Base-by-base conservation (phyloP, 1,140 invertebrate genomes). In the Vanessa tameamea region DNA sequence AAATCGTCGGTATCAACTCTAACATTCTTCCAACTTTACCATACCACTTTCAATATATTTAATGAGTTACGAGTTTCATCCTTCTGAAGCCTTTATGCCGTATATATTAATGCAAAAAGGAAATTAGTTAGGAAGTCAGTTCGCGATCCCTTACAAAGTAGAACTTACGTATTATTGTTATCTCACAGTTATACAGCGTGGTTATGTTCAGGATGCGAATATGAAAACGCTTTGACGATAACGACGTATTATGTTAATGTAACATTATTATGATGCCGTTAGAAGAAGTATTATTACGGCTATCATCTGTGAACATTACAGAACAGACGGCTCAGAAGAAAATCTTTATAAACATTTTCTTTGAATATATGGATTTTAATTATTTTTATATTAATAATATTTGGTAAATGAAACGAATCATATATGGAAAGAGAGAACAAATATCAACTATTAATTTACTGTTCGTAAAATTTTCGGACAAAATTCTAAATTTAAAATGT, bases 121-220 rank as follows among this genome's bases (percentile, higher is more conserved):
- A 78, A 74, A 72, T 78, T 75, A 78, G 72, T 59, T 68, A 74
- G 53, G 68, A 78, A 75, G 68, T 74, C 64, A 68, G 57, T 57
- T 63, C 48, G 31, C 67, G 50, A 78, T 67, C 68, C 73, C 55
- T 73, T 51, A 64, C 68, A 74, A 71, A 69, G 76, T 61, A 73
- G 9, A 73, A 66, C 37, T 73, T 16, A 65, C 31, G 23, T 66
- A 59, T 31, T 31, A 31, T 67, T 48, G 47, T 66, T 59, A 66
- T 59, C 47, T 73, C 8, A 51, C 31, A 9, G 50, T 66, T 50
- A 37, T 59, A 66, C 26, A 14, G 53, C 53, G 53, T 26, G 53
- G 48, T 67, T 67, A 67, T 67, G 50, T 67, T 67, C 65, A n/a
- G 65, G 65, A 67, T 53, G 53, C 65, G 65, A 55, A 67, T 53